Evolutionary conservation across 1,140 invertebrate species (phyloP).

Genomic region (Probaryconus sp.): DNA sequence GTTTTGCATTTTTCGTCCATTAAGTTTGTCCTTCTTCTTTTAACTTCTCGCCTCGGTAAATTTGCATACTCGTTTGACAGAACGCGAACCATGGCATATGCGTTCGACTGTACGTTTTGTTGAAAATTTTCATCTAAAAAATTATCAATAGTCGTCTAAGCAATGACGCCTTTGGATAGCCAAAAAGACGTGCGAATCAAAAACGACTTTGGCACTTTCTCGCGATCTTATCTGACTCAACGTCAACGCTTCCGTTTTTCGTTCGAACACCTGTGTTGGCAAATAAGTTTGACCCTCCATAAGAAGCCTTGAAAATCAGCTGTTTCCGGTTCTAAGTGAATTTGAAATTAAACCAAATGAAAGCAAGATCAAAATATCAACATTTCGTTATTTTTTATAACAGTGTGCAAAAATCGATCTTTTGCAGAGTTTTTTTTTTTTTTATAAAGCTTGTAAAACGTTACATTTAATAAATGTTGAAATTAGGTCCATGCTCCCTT

Average conservation of each 20-base stretch:
- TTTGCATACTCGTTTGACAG: constrained; percentile 35
- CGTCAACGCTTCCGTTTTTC: constrained; percentile 44
- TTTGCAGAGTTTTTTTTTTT: too few relatives aligned
- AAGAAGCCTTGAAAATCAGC: constrained; percentile 16
- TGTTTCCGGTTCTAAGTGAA: constrained; percentile 19
- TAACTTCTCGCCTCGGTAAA: constrained; percentile 20
- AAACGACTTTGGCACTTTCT: constrained; percentile 24
- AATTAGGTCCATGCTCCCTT: too few relatives aligned
- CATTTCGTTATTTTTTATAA: too few relatives aligned
- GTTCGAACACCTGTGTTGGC: constrained; percentile 41
- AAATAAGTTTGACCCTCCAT: constrained; percentile 19
- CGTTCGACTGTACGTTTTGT: constrained; percentile 7
- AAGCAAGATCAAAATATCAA: too few relatives aligned
- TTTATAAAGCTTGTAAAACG: too few relatives aligned
- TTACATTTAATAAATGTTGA: too few relatives aligned
- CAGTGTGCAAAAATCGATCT: too few relatives aligned
- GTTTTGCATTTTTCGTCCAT: constrained; percentile 50
- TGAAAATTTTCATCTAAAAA: neutral
- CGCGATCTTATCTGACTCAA: constrained; percentile 39
- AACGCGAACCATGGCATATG: neutral
- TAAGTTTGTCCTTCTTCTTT: constrained; percentile 17
- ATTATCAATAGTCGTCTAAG: constrained; percentile 13
- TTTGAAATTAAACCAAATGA: too few relatives aligned
- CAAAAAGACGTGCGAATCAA: constrained; percentile 19
- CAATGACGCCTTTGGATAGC: constrained; percentile 20